Conservation (phyloP, 2,113 vertebrate genomes). For the Ceyx melanurus region DNA sequence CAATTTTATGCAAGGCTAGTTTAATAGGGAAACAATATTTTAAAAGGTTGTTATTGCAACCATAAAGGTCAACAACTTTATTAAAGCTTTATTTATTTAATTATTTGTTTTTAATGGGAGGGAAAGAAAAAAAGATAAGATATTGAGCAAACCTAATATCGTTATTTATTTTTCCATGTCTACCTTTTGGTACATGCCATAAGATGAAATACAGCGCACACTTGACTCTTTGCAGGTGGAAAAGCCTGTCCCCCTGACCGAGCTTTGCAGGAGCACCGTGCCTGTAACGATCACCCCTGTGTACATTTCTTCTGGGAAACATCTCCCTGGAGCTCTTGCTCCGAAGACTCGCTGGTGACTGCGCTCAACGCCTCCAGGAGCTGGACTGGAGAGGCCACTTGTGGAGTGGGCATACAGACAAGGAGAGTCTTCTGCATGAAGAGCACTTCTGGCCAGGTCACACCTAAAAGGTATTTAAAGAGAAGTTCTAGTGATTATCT, state of each 20-base stretch:
- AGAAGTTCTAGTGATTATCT: background rate
- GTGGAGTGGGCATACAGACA: slow-evolving; percentile 85
- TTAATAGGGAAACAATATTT: slow-evolving; percentile 64
- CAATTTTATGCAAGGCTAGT: slow-evolving; percentile 63
- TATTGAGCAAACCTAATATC: background rate
- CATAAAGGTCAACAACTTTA: slow-evolving; percentile 50
- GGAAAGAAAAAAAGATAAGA: fast-evolving
- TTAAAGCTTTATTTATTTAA: slow-evolving; percentile 45
- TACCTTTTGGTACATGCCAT: background rate
- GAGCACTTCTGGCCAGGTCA: slow-evolving; percentile 82
- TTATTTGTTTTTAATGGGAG: background rate
- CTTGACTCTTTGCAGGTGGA: slow-evolving; percentile 74
- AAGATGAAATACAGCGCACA: background rate
- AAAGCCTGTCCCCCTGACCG: slow-evolving; percentile 84
- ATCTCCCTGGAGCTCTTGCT: slow-evolving; percentile 86
- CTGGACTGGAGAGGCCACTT: slow-evolving; percentile 75
- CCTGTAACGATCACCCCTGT: slow-evolving; percentile 88
- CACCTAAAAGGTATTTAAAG: slow-evolving; percentile 84
- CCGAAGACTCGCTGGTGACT: slow-evolving; percentile 69
- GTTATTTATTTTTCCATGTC: background rate
- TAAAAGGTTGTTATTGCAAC: slow-evolving; percentile 41
- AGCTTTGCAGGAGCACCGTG: slow-evolving; percentile 85
- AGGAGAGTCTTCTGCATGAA: slow-evolving; percentile 87
- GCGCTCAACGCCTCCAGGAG: slow-evolving; percentile 72
- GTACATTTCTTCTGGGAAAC: slow-evolving; percentile 87